Evolutionary conservation across 2,888 invertebrate species (phyloP).

Genomic region (Heliconius sara): DNA sequence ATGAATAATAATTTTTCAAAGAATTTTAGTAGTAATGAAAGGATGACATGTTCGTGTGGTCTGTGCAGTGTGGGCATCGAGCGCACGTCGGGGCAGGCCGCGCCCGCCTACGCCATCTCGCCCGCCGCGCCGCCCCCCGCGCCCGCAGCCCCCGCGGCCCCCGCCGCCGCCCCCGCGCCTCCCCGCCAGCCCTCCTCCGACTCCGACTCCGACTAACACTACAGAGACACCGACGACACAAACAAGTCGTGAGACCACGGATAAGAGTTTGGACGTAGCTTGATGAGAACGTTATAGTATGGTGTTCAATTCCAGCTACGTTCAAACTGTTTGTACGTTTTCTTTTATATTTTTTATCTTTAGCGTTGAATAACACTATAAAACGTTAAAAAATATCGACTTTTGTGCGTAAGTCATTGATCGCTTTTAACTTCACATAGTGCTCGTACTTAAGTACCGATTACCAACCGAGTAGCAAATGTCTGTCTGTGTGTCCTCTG

Average conservation of each 20-base stretch:
- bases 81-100: slow-evolving; percentile 84
- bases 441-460: too few relatives aligned
- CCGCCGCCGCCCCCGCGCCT: slow-evolving; percentile 52
- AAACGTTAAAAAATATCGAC: too few relatives aligned
- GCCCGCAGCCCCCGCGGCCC: slow-evolving; percentile 52
- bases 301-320: neutral
- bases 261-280: too few relatives aligned
- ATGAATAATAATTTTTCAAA: neutral
- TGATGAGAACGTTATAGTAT: too few relatives aligned
- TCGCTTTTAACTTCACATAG: neutral
- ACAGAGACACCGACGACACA: neutral
- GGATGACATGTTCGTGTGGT: neutral
- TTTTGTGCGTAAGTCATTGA: neutral
- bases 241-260: neutral
- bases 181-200: slow-evolving; percentile 72
- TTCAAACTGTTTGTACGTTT: neutral
- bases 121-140: slow-evolving; percentile 53
- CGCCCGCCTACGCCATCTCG: slow-evolving; percentile 73
- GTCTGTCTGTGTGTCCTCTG: too few relatives aligned
- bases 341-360: too few relatives aligned
- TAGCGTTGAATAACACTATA: too few relatives aligned
- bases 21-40: neutral
- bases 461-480: too few relatives aligned
- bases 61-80: slow-evolving; percentile 90
- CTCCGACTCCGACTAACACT: slow-evolving; percentile 68